Conservation (phyloP, 2,888 invertebrate genomes). For the Cryptops parisi region DNA sequence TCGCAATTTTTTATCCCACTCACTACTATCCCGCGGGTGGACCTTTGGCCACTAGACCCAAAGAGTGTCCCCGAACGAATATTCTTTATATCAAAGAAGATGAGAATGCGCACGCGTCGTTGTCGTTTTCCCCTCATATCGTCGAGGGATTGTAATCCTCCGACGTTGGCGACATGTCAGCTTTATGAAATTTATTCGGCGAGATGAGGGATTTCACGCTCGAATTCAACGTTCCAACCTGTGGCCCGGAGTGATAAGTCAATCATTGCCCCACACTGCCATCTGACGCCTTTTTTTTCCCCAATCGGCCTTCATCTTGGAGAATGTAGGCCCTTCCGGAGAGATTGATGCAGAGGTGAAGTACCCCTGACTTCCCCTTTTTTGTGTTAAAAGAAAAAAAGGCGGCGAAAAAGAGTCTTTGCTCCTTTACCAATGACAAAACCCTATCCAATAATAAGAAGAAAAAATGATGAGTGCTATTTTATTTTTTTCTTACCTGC, state of each 20-base stretch:
- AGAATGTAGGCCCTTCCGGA: too few relatives aligned
- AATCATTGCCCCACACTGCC: not conserved
- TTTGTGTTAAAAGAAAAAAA: not conserved
- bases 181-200: constrained; percentile 12
- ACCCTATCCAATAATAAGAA: too few relatives aligned
- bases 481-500: constrained; percentile 41
- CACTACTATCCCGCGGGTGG: too few relatives aligned
- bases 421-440: too few relatives aligned
- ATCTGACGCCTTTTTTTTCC: not conserved
- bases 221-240: not conserved
- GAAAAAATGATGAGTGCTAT: too few relatives aligned
- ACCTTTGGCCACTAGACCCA: too few relatives aligned
- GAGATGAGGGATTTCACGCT: constrained; percentile 1
- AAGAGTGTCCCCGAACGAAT: too few relatives aligned
- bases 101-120: too few relatives aligned
- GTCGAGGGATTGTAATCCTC: not conserved
- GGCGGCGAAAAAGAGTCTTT: not conserved
- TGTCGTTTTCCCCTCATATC: not conserved
- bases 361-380: too few relatives aligned
- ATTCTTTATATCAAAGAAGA: too few relatives aligned
- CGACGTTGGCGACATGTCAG: not conserved
- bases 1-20: too few relatives aligned
- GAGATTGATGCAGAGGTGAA: too few relatives aligned
- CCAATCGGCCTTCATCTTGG: not conserved
- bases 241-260: constrained; percentile 10